phyloP scores from a whole-genome alignment of 2,113 vertebrate species.

The Phocoena phocoena region DNA sequence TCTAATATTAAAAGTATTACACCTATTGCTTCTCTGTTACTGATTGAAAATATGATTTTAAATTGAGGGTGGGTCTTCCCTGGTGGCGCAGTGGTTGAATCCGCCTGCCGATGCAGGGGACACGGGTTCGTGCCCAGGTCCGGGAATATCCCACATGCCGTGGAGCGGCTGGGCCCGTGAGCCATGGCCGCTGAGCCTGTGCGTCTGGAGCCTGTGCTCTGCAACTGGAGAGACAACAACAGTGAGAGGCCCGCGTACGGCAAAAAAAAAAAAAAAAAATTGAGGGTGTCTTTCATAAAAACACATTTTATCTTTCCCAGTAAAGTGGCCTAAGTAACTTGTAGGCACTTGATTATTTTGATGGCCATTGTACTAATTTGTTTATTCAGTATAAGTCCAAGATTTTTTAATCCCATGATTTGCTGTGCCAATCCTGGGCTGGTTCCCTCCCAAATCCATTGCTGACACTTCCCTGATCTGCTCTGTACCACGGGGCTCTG shows the following conservation, averaged over 20 bases:
- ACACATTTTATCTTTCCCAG: not conserved
- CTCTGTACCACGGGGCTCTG: not conserved
- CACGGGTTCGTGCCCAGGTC: no score
- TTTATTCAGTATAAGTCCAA: not conserved
- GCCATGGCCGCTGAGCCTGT: no score
- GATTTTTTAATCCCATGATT: not conserved
- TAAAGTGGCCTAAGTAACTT: not conserved
- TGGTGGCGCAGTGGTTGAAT: no score
- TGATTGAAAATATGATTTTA: not conserved
- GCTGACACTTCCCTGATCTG: rapidly evolving
- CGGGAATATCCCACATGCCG: no score
- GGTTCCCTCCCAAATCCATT: not conserved
- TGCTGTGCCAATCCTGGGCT: not conserved
- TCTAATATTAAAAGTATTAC: not conserved
- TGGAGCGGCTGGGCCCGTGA: no score
- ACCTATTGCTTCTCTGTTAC: not conserved
- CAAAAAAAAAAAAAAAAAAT: no score
- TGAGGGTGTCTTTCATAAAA: not conserved
- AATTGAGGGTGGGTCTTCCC: not conserved
- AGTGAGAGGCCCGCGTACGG: no score
- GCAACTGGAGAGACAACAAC: no score
- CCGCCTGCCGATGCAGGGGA: no score
- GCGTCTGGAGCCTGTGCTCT: no score
- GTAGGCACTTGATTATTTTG: not conserved
- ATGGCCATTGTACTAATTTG: not conserved